A percentile compares a stretch with the other conserved stretches of the same genome.
Evolutionary conservation across 2,888 invertebrate genomes (phyloP).

Genomic region (Phyllotreta striolata): DNA sequence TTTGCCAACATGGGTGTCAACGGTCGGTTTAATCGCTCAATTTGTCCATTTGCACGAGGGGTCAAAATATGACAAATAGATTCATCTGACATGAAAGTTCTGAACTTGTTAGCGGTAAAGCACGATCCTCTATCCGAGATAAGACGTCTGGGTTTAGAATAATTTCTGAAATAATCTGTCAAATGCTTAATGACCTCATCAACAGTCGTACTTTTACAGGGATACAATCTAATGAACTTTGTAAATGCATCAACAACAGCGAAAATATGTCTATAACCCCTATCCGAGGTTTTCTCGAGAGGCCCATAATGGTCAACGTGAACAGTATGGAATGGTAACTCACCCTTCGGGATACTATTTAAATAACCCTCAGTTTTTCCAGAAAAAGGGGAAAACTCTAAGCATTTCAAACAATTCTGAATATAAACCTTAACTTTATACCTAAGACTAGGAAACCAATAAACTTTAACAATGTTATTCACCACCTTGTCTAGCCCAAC

Average conservation of each 20-base stretch:
- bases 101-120: conserved; percentile 36
- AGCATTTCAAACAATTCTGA: conserved; percentile 25
- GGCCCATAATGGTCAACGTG: conserved; percentile 29
- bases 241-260: conserved; percentile 26
- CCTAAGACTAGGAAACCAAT: conserved; percentile 51
- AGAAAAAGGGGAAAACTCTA: conserved; percentile 19
- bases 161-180: conserved; percentile 18
- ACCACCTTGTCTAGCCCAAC: conserved; percentile 48
- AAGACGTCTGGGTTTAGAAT: conserved; percentile 33
- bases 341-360: conserved; percentile 20
- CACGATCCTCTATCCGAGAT: conserved; percentile 40
- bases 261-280: conserved; percentile 22
- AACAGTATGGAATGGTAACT: conserved; percentile 16
- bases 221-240: conserved; percentile 23
- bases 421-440: conserved; percentile 42
- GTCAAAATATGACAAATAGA: conserved; percentile 36
- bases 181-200: conserved; percentile 19
- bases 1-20: conserved; percentile 37
- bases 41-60: conserved; percentile 42
- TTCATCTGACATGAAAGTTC: conserved; percentile 29
- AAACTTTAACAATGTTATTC: conserved; percentile 44
- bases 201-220: conserved; percentile 23
- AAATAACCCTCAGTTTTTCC: conserved; percentile 25
- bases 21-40: conserved; percentile 38
- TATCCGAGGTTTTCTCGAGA: not conserved